Base-by-base conservation (phyloP, 2,888 invertebrate genomes). In the Eupithecia exiguata region DNA sequence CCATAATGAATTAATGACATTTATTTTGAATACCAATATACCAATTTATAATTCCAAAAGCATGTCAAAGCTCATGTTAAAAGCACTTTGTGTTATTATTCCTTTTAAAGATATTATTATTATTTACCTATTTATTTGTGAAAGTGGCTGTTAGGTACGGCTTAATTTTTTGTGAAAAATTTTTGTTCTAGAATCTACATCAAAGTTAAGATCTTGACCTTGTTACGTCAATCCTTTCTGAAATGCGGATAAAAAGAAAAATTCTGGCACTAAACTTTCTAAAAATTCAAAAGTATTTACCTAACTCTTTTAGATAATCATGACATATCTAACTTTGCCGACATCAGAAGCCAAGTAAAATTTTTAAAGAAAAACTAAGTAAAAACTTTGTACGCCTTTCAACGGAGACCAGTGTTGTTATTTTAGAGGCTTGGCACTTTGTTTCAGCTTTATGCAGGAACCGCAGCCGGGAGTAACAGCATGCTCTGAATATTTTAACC, bases 401-500 rank as follows among this genome's bases (percentile, higher is more conserved):
- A n/a, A 36, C 62, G 25, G 72, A 49, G 38, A 38, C 49, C 30
- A 53, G 72, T 71, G 30, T 71, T 71, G 67, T 71, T 68, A 49
- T 68, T 72, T 68, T 53, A 68, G 35, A 25, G 67, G 62, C 63
- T 40, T 38, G n/a, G 14, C 16, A 67, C 58, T 71, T 71, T 46
- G 68, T 71, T 67, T 67, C 30, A 43, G 40, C 46, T 62, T 61
- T 63, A 72, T 35, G 30, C 68, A 71, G 30, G 40, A 67, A 71
- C 58, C 58, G 46, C 67, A 69, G 53, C 21, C 21, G n/a, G 18
- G 43, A 69, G 40, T 21, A 25, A 40, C 38, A 40, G 35, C 69
- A 62, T 53, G 62, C 53, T 25, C n/a, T 69, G 72, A 69, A 72
- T 69, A 69, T 69, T 65, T 72, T 58, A 72, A 40, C 53, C 35